Conservation (phyloP, 1,140 invertebrate genomes). For the Orchestia grillus region DNA sequence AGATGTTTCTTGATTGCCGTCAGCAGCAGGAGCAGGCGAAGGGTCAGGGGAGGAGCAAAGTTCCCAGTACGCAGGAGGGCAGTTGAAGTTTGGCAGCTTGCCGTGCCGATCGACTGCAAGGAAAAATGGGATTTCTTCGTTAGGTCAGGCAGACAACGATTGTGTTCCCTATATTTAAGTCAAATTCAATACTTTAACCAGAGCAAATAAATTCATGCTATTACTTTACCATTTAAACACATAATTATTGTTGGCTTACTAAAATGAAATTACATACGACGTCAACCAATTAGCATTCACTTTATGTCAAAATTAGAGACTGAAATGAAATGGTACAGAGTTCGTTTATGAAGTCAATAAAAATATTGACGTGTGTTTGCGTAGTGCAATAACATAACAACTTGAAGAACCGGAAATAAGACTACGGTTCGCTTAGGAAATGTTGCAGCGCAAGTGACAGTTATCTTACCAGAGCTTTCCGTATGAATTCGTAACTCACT, state of each 20-base stretch:
- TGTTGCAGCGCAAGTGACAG: background rate
- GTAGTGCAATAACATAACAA: background rate
- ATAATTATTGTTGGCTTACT: too few species aligned
- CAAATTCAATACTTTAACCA: too few species aligned
- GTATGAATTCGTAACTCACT: background rate
- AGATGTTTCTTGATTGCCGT: background rate
- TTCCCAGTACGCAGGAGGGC: conserved; percentile 34
- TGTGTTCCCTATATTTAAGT: background rate
- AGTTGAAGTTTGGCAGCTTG: conserved; percentile 26
- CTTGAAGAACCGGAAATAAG: background rate
- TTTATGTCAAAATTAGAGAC: too few species aligned
- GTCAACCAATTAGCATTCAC: background rate
- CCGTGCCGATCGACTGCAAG: conserved; percentile 15
- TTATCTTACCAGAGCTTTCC: background rate
- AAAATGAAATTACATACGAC: background rate
- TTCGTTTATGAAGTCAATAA: too few species aligned
- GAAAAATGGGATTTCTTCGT: conserved; percentile 7
- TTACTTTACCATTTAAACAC: too few species aligned
- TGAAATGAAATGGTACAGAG: too few species aligned
- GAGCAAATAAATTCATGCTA: too few species aligned
- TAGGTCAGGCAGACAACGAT: background rate
- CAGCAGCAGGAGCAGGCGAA: background rate
- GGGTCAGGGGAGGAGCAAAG: background rate
- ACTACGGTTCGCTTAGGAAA: background rate
- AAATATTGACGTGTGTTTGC: background rate